Evolutionary conservation across 2,113 vertebrate species (phyloP).

Genomic region (Cathartes aura): DNA sequence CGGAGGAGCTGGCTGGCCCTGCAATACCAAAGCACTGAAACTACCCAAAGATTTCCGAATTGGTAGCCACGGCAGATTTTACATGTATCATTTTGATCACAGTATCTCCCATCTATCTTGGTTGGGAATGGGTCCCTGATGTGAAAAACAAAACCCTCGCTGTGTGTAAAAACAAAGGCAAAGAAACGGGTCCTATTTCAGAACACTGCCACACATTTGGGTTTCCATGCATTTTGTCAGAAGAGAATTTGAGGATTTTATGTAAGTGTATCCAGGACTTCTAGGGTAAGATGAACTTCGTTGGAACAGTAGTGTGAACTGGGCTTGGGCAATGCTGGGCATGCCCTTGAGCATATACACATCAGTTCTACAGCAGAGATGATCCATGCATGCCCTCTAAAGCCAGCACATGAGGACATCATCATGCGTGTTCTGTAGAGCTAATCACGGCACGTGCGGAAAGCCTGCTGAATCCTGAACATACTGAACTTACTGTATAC

Average conservation of each 20-base stretch:
- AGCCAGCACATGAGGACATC: rapidly evolving
- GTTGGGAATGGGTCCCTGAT: neutral
- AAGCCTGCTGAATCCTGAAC: neutral
- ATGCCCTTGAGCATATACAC: neutral
- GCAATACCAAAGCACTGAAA: neutral
- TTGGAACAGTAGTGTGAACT: neutral
- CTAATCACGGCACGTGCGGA: neutral
- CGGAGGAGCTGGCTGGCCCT: neutral
- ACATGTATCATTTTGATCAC: neutral
- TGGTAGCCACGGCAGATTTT: neutral
- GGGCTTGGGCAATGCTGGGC: neutral
- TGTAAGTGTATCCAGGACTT: neutral
- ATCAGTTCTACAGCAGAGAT: neutral
- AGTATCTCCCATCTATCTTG: neutral
- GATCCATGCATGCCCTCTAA: neutral
- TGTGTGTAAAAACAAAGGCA: neutral
- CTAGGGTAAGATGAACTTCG: neutral
- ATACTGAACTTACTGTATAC: neutral
- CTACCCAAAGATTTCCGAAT: neutral
- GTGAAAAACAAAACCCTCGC: neutral
- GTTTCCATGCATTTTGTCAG: neutral
- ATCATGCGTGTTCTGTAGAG: neutral
- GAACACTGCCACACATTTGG: neutral
- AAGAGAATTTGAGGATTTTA: neutral
- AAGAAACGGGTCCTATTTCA: neutral